phyloP scores from a whole-genome alignment of 2,113 vertebrate species.

The Anguilla japonica region DNA sequence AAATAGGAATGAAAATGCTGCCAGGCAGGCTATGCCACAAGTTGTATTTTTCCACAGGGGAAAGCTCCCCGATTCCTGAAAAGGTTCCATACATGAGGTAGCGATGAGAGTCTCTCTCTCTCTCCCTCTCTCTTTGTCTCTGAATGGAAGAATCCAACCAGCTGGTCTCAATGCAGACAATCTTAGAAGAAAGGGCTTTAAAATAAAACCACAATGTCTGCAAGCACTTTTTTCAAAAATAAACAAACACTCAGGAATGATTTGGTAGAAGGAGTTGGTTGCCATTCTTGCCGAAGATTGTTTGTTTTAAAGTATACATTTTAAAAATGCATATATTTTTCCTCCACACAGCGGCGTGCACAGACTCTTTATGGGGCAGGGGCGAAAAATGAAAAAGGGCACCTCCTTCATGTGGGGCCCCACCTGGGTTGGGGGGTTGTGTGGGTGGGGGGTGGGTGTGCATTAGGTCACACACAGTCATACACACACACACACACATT shows the following conservation, averaged over 20 bases:
- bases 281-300: background rate
- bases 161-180: conserved; percentile 21
- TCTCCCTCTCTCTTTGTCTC: conserved; percentile 15
- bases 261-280: background rate
- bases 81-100: conserved; percentile 61
- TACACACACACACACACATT: no score
- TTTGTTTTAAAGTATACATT: background rate
- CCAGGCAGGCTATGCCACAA: background rate
- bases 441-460: no score
- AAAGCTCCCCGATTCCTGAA: conserved; percentile 43
- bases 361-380: no score
- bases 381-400: no score
- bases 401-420: no score
- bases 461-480: no score
- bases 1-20: background rate
- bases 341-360: no score
- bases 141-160: conserved; percentile 38
- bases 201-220: background rate
- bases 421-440: no score
- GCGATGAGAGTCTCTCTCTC: conserved; percentile 50
- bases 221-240: background rate
- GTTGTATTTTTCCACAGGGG: conserved; percentile 29
- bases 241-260: background rate
- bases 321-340: background rate
- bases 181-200: conserved; percentile 16